These are phyloP conservation scores for Halcyon senegalensis DNA, from an alignment of 2,113 vertebrate genomes.

Conservation along the genomic window DNA sequence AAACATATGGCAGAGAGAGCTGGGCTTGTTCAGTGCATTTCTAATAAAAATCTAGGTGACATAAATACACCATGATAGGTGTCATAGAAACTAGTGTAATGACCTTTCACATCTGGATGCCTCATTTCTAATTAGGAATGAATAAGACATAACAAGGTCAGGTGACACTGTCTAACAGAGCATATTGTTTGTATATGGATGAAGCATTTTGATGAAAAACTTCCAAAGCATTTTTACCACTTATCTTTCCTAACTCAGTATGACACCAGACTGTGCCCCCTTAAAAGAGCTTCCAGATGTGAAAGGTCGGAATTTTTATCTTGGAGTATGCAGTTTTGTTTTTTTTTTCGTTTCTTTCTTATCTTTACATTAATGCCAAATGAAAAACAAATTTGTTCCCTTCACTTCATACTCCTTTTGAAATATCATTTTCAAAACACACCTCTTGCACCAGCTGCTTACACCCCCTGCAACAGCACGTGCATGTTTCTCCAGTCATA, in stretches of 20 bases:
- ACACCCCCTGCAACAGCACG: background rate
- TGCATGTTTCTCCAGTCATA: background rate
- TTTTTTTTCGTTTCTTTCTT: background rate
- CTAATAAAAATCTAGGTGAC: constrained; percentile 62
- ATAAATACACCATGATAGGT: constrained; percentile 48
- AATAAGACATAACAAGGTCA: constrained; percentile 60
- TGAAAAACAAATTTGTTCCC: background rate
- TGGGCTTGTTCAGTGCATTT: constrained; percentile 39
- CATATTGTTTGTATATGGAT: constrained; percentile 11
- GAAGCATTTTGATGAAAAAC: constrained; percentile 12
- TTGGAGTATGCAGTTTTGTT: background rate
- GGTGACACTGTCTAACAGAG: constrained; percentile 15
- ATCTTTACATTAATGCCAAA: background rate
- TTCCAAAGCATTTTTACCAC: background rate
- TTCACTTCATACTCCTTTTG: background rate
- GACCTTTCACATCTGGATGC: constrained; percentile 60
- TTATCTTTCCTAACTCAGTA: background rate
- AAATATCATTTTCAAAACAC: background rate
- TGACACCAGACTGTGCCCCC: background rate
- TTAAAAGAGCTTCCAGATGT: background rate
- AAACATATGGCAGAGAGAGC: constrained; percentile 56
- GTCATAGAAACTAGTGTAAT: constrained; percentile 33
- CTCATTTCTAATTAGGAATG: constrained; percentile 55
- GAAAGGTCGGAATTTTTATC: background rate
- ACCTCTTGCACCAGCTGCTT: background rate